phyloP scores from a whole-genome alignment of 2,888 invertebrate genomes.

The Nephrocerus scutellatus region DNA sequence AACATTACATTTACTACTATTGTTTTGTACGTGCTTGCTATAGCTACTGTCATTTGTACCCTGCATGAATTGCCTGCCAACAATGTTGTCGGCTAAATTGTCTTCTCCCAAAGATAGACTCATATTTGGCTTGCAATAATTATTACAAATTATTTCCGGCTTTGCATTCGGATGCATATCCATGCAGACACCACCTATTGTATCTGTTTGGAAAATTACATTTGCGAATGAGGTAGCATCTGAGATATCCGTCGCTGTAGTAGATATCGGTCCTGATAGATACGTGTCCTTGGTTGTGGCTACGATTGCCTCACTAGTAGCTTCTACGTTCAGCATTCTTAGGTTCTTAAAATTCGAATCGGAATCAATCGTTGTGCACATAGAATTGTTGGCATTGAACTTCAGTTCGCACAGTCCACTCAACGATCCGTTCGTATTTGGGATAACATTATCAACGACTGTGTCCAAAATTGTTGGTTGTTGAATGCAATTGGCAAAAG shows the following conservation, averaged over 20 bases:
- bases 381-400: conserved; percentile 29
- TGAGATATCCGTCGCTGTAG: conserved; percentile 15
- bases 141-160: too few relatives aligned
- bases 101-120: too few relatives aligned
- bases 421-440: conserved; percentile 18
- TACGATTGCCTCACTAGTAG: conserved; percentile 22
- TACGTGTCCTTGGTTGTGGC: conserved; percentile 4
- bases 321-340: conserved; percentile 23
- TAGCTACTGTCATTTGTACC: too few relatives aligned
- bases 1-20: too few relatives aligned
- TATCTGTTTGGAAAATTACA: conserved; percentile 16
- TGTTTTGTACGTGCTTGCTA: conserved; percentile 16
- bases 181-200: too few relatives aligned
- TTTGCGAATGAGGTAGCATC: conserved; percentile 17
- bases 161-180: too few relatives aligned
- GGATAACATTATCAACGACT: conserved; percentile 19
- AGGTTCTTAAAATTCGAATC: conserved; percentile 19
- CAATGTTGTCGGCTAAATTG: too few relatives aligned
- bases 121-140: too few relatives aligned
- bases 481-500: conserved; percentile 26
- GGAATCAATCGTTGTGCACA: conserved; percentile 20
- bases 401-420: conserved; percentile 33
- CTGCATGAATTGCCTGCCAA: too few relatives aligned
- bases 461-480: conserved; percentile 24
- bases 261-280: neutral